Base-by-base conservation (phyloP, 2,888 invertebrate genomes). In the Malthinus flaveolus region DNA sequence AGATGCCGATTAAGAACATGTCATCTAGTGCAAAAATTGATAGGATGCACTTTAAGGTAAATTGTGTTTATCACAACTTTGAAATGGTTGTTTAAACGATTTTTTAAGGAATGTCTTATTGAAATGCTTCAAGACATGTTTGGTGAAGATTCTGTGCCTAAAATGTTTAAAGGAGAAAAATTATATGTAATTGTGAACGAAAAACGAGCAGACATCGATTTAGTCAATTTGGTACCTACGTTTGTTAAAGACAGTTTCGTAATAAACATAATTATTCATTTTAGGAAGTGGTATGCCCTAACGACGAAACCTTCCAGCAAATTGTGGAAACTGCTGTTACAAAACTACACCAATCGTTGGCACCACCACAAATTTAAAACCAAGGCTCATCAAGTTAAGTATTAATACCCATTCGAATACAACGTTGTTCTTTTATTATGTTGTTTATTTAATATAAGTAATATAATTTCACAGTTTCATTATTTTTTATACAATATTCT, bases 121-220 rank as follows among this genome's bases (percentile, higher is more conserved):
- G 94, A 94, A 78, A 91, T 93, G 87, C 61, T 95, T 23, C 89
- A 90, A 72, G 97, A 97, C 73, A 97, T 97, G 90, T 97, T 96
- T 80, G 97, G 97, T 0, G 91, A 94, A 69, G 93, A 91, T 69
- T 89, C 95, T 0, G 93, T 97, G 39, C 94, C 94, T 7, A 96
- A 96, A 81, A 88, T 95, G 74, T 93, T 95, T 76, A 93, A 93
- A 76, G 95, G 94, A 0, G 95, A 97, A 71, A 87, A 89, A 68
- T 78, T 97, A 47, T 87, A 90, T 66, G 91, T 97, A 0, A 88
- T 87, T 0, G 93, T 97, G 0, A 91, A 93, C 72, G 89, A 87
- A 8, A 92, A 91, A 68, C 85, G 86, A 13, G 97, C 95, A 0
- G 87, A 91, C 70, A 91, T 97, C 57, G 93, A 97, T 78, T 80